Evolutionary conservation across 2,113 vertebrate species (phyloP).

Genomic region (Lanius ludovicianus): DNA sequence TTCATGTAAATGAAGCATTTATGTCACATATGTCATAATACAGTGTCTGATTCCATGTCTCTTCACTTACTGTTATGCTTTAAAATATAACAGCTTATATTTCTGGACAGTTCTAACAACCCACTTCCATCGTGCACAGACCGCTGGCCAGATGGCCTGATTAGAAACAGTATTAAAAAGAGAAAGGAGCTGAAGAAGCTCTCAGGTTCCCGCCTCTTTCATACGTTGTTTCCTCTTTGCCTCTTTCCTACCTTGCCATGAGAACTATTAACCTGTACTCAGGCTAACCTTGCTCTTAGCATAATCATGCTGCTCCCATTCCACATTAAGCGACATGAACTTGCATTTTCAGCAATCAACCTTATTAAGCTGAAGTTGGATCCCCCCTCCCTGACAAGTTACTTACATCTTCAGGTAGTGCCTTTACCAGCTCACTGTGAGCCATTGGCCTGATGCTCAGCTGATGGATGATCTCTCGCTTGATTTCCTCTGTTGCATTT

Average conservation of each 20-base stretch:
- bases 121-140: neutral
- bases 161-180: neutral
- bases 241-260: neutral
- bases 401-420: slow-evolving; percentile 95
- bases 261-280: neutral
- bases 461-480: slow-evolving; percentile 94
- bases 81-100: neutral
- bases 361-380: neutral
- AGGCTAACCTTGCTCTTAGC: neutral
- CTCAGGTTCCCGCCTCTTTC: neutral
- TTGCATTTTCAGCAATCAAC: neutral
- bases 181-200: neutral
- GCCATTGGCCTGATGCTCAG: slow-evolving; percentile 96
- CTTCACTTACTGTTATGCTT: neutral
- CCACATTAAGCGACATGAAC: neutral
- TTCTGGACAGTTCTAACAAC: neutral
- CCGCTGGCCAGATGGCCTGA: neutral
- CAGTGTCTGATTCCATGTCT: neutral
- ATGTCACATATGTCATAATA: neutral
- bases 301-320: neutral
- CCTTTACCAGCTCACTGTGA: slow-evolving; percentile 95
- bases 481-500: slow-evolving; percentile 86
- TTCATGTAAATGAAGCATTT: neutral
- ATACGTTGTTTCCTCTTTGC: neutral
- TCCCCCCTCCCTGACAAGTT: neutral